Percentiles rank a stretch among this genome's conserved stretches.
Conservation (phyloP, 2,888 invertebrate species). For the Cancer borealis region DNA sequence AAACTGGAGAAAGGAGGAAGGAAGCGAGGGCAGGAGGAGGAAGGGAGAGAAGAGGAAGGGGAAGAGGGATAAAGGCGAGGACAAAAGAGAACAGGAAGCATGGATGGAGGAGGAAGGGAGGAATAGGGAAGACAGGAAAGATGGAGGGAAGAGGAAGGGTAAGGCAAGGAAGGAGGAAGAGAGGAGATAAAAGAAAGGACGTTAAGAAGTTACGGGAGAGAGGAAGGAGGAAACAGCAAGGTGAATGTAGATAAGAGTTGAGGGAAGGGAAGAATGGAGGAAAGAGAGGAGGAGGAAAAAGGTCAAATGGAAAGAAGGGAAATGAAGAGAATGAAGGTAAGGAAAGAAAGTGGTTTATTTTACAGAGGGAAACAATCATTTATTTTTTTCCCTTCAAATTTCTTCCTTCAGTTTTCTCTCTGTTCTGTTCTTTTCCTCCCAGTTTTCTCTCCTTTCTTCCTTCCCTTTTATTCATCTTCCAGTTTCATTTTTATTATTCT, state of each 20-base stretch:
- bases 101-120: not conserved
- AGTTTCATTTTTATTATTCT: not conserved
- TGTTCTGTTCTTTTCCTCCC: not conserved
- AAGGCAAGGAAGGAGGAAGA: not conserved
- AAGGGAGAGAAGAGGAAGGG: not conserved
- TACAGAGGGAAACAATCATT: too few relatives aligned
- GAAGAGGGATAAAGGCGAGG: not conserved
- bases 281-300: not conserved
- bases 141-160: not conserved
- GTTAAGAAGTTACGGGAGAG: not conserved
- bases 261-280: not conserved
- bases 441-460: not conserved
- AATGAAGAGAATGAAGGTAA: not conserved
- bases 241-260: not conserved
- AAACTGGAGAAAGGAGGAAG: not conserved
- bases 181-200: not conserved
- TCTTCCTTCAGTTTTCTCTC: too few relatives aligned
- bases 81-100: not conserved
- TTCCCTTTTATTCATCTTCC: not conserved
- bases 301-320: not conserved
- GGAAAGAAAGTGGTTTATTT: not conserved
- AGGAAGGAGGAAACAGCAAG: not conserved
- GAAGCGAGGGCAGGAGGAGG: not conserved
- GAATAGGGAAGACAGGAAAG: not conserved
- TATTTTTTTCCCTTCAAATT: too few relatives aligned